These are phyloP conservation scores for Anarsia innoxiella DNA, from an alignment of 2,888 invertebrate species.

Conservation along the genomic window DNA sequence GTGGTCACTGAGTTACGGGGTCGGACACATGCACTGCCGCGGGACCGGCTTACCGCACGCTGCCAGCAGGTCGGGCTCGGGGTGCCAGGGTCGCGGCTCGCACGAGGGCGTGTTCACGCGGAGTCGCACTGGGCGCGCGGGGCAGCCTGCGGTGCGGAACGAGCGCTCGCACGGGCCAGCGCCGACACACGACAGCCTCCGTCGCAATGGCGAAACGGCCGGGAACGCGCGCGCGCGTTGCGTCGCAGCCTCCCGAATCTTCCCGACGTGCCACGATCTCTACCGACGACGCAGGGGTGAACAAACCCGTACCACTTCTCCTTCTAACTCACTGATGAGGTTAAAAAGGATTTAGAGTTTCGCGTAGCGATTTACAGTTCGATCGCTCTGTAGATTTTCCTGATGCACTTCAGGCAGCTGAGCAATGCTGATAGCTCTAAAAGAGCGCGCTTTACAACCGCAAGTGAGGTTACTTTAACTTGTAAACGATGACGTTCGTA, in stretches of 20 bases:
- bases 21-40: constrained; percentile 74
- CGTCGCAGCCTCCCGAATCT: constrained; percentile 63
- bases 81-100: constrained; percentile 20
- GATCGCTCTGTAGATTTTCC: constrained; percentile 40
- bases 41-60: constrained; percentile 18
- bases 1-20: constrained; percentile 76
- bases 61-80: constrained; percentile 24
- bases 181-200: constrained; percentile 72
- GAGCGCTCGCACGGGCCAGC: constrained; percentile 66
- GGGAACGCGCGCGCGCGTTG: constrained; percentile 72
- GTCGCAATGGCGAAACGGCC: constrained; percentile 74
- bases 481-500: constrained; percentile 6
- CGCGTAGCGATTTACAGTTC: constrained; percentile 61
- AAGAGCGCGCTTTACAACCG: constrained; percentile 15
- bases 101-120: constrained; percentile 29
- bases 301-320: constrained; percentile 68
- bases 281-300: constrained; percentile 58
- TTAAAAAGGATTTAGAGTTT: constrained; percentile 71
- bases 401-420: not conserved
- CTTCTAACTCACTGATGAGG: constrained; percentile 68
- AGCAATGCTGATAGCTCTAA: constrained; percentile 17
- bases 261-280: constrained; percentile 53
- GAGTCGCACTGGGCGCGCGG: constrained; percentile 33
- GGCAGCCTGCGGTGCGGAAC: constrained; percentile 37
- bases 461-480: not conserved